These are phyloP conservation scores for Sinonovacula constricta DNA, from an alignment of 1,140 invertebrate species.

Conservation along the genomic window DNA sequence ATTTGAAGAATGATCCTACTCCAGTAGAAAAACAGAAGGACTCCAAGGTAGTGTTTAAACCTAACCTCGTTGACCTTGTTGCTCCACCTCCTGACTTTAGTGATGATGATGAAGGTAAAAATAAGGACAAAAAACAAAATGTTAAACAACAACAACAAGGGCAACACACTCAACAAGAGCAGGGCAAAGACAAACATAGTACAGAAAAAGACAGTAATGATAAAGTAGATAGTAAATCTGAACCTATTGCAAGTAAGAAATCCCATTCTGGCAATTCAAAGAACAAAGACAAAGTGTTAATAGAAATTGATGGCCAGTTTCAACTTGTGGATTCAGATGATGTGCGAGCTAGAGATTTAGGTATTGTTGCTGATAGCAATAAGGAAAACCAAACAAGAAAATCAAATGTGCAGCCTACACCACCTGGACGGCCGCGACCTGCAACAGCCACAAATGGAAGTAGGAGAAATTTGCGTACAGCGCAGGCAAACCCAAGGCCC, in stretches of 20 bases:
- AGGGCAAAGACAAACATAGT: neutral
- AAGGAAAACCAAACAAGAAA: constrained; percentile 34
- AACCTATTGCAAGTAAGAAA: constrained; percentile 49
- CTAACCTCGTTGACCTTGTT: constrained; percentile 72
- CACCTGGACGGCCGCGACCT: constrained; percentile 66
- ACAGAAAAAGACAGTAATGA: constrained; percentile 37
- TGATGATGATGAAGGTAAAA: constrained; percentile 60
- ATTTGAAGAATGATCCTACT: constrained; percentile 72
- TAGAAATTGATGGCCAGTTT: constrained; percentile 76
- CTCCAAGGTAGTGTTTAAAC: constrained; percentile 72
- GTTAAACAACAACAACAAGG: constrained; percentile 28
- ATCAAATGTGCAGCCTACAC: constrained; percentile 54
- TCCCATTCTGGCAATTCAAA: constrained; percentile 9
- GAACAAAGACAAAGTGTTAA: constrained; percentile 62
- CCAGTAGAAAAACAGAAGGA: constrained; percentile 64
- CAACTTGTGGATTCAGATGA: constrained; percentile 70
- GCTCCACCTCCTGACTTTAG: constrained; percentile 69
- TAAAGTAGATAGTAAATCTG: constrained; percentile 37
- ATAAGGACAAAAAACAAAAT: constrained; percentile 40
- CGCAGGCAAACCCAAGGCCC: constrained; percentile 24
- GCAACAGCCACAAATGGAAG: constrained; percentile 51
- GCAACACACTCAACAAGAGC: constrained; percentile 6
- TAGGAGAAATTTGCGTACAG: constrained; percentile 45
- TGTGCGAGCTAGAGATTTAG: constrained; percentile 60
- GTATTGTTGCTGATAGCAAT: constrained; percentile 38